Evolutionary conservation across 2,797 vertebrate species (phyloP).

Genomic region (Muscicapa striata): DNA sequence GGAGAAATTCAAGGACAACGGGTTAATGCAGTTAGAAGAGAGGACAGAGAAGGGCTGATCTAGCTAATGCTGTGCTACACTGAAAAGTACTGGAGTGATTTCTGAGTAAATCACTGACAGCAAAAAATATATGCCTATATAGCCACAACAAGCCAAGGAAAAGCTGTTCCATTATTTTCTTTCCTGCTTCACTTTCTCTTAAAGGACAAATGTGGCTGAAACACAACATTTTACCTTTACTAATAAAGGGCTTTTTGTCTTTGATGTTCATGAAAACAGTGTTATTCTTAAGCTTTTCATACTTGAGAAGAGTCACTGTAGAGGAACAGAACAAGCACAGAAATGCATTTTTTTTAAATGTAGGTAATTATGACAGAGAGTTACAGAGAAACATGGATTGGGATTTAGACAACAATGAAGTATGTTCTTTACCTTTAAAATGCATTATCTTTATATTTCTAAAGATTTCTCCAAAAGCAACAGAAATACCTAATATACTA

Average conservation of each 20-base stretch:
- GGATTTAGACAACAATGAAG: not conserved
- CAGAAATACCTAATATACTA: not conserved
- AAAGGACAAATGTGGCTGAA: not conserved
- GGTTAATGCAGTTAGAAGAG: constrained; percentile 43
- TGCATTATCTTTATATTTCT: not conserved
- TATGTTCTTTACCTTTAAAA: not conserved
- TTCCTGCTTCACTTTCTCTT: not conserved
- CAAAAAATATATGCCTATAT: not conserved
- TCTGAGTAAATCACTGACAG: constrained; percentile 15
- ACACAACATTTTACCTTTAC: not conserved
- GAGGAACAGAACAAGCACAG: not conserved
- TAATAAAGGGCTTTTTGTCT: not conserved
- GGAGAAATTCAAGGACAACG: constrained; percentile 28
- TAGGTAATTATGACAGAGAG: not conserved
- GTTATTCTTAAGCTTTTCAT: not conserved
- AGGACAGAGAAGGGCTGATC: constrained; percentile 24
- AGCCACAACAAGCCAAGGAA: not conserved
- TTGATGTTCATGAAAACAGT: not conserved
- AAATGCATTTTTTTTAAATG: not conserved
- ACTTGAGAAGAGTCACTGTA: not conserved
- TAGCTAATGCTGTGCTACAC: not conserved
- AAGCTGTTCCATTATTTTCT: not conserved
- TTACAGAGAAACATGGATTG: not conserved
- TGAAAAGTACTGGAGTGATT: constrained; percentile 1
- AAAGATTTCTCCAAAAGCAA: not conserved